Conservation (phyloP, 1,140 invertebrate genomes). For the Hypsibius dujardini region DNA sequence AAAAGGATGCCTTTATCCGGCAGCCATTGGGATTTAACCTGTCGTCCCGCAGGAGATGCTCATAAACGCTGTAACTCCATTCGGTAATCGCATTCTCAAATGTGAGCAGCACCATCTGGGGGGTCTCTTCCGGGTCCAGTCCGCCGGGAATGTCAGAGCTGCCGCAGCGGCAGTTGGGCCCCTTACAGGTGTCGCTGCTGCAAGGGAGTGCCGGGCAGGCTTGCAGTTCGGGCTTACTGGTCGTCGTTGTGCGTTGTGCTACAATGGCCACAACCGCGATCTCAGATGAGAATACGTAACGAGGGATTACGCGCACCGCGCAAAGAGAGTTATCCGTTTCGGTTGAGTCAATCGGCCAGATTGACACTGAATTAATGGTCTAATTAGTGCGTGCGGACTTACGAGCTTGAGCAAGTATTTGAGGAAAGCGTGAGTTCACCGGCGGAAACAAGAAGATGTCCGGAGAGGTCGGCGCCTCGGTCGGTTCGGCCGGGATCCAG, state of each 20-base stretch:
- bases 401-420: conserved; percentile 11
- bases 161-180: conserved; percentile 38
- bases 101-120: conserved; percentile 89
- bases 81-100: conserved; percentile 92
- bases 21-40: conserved; percentile 89
- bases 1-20: conserved; percentile 88
- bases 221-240: conserved; percentile 11
- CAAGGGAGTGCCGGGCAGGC: conserved; percentile 2
- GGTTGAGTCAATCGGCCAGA: not conserved
- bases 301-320: too few relatives aligned
- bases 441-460: not conserved
- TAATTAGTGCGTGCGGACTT: not conserved
- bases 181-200: conserved; percentile 27
- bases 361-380: not conserved
- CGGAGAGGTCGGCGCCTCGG: not conserved
- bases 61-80: conserved; percentile 85
- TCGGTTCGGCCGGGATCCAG: not conserved
- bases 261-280: not conserved
- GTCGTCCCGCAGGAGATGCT: conserved; percentile 74
- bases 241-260: conserved; percentile 9
- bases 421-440: conserved; percentile 3
- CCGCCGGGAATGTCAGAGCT: conserved; percentile 32
- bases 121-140: conserved; percentile 40
- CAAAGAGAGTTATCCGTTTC: not conserved
- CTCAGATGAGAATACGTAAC: not conserved